Evolutionary conservation across 2,797 vertebrate genomes (phyloP).

Genomic region (Mus spretus): DNA sequence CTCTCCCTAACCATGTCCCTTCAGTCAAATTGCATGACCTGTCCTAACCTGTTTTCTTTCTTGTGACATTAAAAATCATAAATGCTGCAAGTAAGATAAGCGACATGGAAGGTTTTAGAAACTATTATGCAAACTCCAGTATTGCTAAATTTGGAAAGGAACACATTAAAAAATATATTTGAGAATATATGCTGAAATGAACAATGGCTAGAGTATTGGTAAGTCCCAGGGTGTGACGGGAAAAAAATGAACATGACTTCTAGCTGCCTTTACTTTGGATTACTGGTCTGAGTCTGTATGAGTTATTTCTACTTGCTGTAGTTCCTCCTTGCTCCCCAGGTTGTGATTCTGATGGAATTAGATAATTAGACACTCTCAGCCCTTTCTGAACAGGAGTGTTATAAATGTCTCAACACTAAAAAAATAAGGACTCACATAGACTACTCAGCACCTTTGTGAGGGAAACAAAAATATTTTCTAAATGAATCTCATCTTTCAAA

Average conservation of each 20-base stretch:
- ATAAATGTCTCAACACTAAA: slow-evolving; percentile 61
- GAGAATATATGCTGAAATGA: not conserved
- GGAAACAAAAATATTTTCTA: not conserved
- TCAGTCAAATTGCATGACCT: not conserved
- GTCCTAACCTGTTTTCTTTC: not conserved
- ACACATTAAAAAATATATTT: slow-evolving; percentile 19
- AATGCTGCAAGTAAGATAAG: not conserved
- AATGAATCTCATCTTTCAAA: slow-evolving; percentile 71
- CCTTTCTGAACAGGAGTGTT: slow-evolving; percentile 67
- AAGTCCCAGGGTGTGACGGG: not conserved
- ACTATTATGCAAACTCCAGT: not conserved
- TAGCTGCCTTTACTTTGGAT: not conserved
- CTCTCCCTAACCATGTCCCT: not conserved
- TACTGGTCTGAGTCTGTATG: not conserved
- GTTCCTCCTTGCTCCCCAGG: slow-evolving; percentile 66
- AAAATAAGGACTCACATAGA: slow-evolving; percentile 62
- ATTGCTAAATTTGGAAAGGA: not conserved
- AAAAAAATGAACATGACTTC: not conserved
- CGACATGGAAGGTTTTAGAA: slow-evolving; percentile 19
- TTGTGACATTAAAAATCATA: not conserved
- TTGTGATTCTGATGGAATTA: slow-evolving; percentile 25
- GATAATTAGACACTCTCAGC: slow-evolving; percentile 18
- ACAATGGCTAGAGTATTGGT: not conserved
- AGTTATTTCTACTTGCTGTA: slow-evolving; percentile 48
- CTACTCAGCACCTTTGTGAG: slow-evolving; percentile 55